Evolutionary conservation across 23 tunicate genomes (phyloP).

Genomic region (Ascidia mentula): DNA sequence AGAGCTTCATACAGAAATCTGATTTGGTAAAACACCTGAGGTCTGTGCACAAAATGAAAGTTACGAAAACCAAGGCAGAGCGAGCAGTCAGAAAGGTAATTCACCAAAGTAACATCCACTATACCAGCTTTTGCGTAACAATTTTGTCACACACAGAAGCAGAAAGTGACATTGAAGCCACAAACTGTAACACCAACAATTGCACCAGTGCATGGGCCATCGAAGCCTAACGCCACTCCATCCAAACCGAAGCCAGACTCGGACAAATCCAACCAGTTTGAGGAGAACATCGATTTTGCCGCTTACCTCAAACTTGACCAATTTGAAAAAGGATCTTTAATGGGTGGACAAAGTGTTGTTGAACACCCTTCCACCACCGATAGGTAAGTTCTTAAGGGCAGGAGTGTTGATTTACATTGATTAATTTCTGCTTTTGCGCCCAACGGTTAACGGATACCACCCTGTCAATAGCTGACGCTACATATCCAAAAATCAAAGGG

Average conservation of each 20-base stretch:
- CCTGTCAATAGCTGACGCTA: too few relatives aligned
- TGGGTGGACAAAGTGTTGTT: conserved; percentile 50
- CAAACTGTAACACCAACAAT: not conserved
- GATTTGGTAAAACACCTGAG: conserved; percentile 78
- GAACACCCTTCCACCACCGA: not conserved
- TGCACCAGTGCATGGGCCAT: not conserved
- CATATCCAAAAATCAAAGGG: too few relatives aligned
- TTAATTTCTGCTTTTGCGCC: too few relatives aligned
- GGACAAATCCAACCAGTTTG: conserved; percentile 56
- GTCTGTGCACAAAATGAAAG: conserved; percentile 69
- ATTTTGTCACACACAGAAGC: not conserved
- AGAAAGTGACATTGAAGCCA: not conserved
- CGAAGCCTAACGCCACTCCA: not conserved
- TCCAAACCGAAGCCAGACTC: not conserved
- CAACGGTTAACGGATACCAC: too few relatives aligned
- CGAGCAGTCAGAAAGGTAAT: conserved; percentile 35
- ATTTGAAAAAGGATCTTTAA: conserved; percentile 62
- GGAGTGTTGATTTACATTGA: too few relatives aligned
- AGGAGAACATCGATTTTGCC: conserved; percentile 87
- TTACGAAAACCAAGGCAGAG: conserved; percentile 64
- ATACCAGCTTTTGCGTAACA: not conserved
- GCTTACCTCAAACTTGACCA: conserved; percentile 80
- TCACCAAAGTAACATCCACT: not conserved
- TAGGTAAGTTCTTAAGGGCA: not conserved
- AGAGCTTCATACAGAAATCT: conserved; percentile 67